Conservation (phyloP, 2,797 vertebrate species). For the Clarias laeviceps region DNA sequence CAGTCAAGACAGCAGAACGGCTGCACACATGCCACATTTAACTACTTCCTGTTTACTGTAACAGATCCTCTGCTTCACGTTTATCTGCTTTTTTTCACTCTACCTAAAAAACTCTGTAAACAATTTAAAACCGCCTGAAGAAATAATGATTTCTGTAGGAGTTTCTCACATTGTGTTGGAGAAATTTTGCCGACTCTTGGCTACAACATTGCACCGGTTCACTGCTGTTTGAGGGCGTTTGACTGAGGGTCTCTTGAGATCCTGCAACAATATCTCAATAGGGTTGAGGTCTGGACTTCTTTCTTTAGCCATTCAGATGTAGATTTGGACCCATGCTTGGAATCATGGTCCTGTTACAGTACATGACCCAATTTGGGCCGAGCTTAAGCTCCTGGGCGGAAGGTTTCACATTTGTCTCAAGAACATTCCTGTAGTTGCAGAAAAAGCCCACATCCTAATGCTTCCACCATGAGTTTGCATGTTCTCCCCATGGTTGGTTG, state of each 20-base stretch:
- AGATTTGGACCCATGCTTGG: background rate
- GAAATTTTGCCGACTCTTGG: background rate
- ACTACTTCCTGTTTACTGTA: constrained; percentile 1
- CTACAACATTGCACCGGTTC: background rate
- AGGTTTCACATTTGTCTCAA: background rate
- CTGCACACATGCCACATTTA: background rate
- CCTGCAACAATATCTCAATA: background rate
- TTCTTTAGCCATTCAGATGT: background rate
- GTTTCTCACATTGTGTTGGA: background rate
- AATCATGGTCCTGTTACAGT: background rate
- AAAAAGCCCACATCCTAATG: background rate
- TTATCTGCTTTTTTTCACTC: background rate
- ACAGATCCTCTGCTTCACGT: background rate
- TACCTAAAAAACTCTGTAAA: background rate
- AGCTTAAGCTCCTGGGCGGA: background rate
- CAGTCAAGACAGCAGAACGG: background rate
- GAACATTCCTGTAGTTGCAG: background rate
- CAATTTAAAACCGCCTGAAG: background rate
- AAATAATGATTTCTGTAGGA: background rate
- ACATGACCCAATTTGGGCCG: background rate
- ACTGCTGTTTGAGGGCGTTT: background rate
- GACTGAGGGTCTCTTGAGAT: background rate
- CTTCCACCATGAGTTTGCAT: background rate
- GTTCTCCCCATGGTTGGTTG: too few species aligned
- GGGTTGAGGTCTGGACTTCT: background rate